phyloP scores from a whole-genome alignment of 2,888 invertebrate genomes.

The Noctua janthina region DNA sequence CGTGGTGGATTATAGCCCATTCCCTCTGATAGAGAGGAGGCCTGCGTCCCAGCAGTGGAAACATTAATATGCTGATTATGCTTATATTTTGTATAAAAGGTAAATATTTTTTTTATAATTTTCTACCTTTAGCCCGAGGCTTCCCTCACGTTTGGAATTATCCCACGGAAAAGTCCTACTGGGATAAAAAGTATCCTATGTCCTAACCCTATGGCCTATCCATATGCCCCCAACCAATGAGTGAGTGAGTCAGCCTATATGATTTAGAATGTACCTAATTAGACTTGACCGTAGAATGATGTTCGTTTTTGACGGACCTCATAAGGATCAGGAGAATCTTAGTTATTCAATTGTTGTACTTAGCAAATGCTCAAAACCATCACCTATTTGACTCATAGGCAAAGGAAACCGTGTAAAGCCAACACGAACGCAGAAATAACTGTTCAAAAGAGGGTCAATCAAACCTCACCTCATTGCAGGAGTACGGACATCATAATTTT shows the following conservation, averaged over 20 bases:
- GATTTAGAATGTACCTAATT: not conserved
- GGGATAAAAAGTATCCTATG: not conserved
- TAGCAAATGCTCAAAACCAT: not conserved
- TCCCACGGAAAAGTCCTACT: not conserved
- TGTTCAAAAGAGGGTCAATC: conserved; percentile 67
- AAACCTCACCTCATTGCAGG: conserved; percentile 62
- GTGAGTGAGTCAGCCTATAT: not conserved
- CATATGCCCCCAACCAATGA: not conserved
- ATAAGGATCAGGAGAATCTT: not conserved
- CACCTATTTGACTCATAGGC: conserved; percentile 24
- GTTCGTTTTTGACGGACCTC: not conserved
- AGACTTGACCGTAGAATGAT: too few relatives aligned
- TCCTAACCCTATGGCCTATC: not conserved
- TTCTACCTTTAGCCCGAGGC: not conserved
- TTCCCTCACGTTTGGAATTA: not conserved
- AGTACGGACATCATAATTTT: conserved; percentile 61
- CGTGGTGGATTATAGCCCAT: too few relatives aligned
- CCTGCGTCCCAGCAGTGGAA: too few relatives aligned
- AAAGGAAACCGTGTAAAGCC: conserved; percentile 31
- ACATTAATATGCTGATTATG: too few relatives aligned
- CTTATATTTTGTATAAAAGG: not conserved
- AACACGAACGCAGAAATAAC: conserved; percentile 50
- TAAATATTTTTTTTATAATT: not conserved
- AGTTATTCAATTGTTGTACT: not conserved
- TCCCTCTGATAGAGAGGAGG: too few relatives aligned